A percentile compares a stretch with the other conserved stretches of the same genome.
Evolutionary conservation across 2,888 invertebrate genomes (phyloP).

Genomic region (Eurytoma adleriae): DNA sequence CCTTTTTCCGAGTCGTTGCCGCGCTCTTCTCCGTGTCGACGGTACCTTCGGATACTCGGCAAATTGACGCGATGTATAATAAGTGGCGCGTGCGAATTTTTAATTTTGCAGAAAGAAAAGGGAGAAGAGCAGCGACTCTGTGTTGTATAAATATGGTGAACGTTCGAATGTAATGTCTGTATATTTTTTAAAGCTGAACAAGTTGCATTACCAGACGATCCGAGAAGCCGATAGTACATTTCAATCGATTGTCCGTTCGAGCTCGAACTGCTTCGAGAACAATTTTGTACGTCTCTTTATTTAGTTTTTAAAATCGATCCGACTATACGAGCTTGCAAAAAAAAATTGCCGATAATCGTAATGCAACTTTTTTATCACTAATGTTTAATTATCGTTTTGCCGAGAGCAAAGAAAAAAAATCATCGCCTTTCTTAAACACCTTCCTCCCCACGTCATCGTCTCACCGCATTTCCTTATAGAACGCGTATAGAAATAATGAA

Average conservation of each 20-base stretch:
- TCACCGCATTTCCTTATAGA: slow-evolving; percentile 56
- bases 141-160: slow-evolving; percentile 44
- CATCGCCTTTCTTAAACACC: slow-evolving; percentile 33
- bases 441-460: slow-evolving; percentile 2
- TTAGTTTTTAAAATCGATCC: background rate
- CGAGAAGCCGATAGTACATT: background rate
- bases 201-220: slow-evolving; percentile 47
- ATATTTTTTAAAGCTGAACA: slow-evolving; percentile 47
- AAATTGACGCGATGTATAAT: slow-evolving; percentile 35
- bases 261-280: slow-evolving; percentile 2
- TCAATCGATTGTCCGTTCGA: too few species aligned
- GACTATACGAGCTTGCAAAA: slow-evolving; percentile 5
- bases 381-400: slow-evolving; percentile 27
- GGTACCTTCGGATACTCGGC: slow-evolving; percentile 17
- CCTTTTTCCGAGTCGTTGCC: slow-evolving; percentile 18
- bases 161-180: slow-evolving; percentile 50
- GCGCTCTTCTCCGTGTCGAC: slow-evolving; percentile 6
- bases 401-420: slow-evolving; percentile 7
- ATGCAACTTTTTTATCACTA: slow-evolving; percentile 41
- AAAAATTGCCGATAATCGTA: slow-evolving; percentile 4
- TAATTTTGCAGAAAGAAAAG: slow-evolving; percentile 33
- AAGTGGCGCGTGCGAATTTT: slow-evolving; percentile 22
- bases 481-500: slow-evolving; percentile 61
- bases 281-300: slow-evolving; percentile 29
- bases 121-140: slow-evolving; percentile 24